Evolutionary conservation across 1,140 invertebrate species (phyloP).

Genomic region (Leptinotarsa undecemlineata): DNA sequence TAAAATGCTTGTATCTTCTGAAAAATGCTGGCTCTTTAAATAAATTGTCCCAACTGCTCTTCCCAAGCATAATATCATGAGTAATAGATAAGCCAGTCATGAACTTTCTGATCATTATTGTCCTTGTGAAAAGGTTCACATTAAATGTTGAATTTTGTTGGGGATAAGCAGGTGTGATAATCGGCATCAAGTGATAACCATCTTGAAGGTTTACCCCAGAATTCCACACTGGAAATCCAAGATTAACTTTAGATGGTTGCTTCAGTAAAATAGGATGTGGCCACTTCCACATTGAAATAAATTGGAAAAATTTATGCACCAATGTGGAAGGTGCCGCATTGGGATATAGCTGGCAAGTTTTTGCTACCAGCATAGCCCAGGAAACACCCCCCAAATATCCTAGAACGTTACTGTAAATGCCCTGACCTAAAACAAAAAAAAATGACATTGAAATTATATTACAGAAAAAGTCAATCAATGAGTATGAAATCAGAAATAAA

Average conservation of each 20-base stretch:
- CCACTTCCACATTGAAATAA: conserved; percentile 98
- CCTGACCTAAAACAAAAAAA: conserved; percentile 70
- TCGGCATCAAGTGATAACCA: conserved; percentile 97
- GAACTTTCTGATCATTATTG: conserved; percentile 94
- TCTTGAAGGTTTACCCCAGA: conserved; percentile 88
- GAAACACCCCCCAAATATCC: conserved; percentile 98
- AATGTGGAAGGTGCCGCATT: conserved; percentile 93
- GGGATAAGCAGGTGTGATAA: conserved; percentile 99
- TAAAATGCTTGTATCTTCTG: conserved; percentile 94
- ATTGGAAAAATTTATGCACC: conserved; percentile 97
- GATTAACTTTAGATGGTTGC: conserved; percentile 82
- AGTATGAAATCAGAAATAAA: no score
- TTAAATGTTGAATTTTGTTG: conserved; percentile 99
- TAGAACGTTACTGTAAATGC: conserved; percentile 97
- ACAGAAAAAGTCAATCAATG: neutral
- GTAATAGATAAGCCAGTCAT: conserved; percentile 76
- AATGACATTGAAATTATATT: neutral
- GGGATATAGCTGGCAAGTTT: conserved; percentile 98
- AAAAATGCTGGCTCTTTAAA: conserved; percentile 97
- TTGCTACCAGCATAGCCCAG: conserved; percentile 98
- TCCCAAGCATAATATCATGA: conserved; percentile 85
- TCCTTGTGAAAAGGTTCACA: conserved; percentile 89
- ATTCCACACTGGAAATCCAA: conserved; percentile 94
- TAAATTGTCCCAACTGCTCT: conserved; percentile 86
- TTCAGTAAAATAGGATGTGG: conserved; percentile 95